Conservation (phyloP, 2,113 vertebrate genomes). For the Maccullochella peelii region DNA sequence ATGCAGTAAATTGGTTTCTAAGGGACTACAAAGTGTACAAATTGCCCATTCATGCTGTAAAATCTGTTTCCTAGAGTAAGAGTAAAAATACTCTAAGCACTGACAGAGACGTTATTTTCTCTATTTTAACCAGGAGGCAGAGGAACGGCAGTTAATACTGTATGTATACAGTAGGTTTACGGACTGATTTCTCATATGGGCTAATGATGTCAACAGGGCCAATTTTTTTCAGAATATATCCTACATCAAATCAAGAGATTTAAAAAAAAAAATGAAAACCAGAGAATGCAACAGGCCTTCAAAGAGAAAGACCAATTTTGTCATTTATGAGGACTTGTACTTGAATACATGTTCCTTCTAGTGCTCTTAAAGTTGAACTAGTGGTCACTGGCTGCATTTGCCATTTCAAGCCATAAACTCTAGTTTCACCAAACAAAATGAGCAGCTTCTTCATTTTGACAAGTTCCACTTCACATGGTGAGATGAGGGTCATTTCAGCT, state of each 20-base stretch:
- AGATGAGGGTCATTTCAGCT: constrained; percentile 9
- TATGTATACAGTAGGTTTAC: neutral
- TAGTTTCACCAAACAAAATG: constrained; percentile 3
- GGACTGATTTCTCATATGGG: neutral
- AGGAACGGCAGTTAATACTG: too few relatives aligned
- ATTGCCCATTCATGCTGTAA: neutral
- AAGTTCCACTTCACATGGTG: constrained; percentile 5
- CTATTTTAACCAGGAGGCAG: too few relatives aligned
- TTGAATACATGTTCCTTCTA: neutral
- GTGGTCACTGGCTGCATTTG: neutral
- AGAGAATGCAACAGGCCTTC: neutral
- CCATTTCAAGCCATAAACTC: neutral
- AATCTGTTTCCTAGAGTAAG: neutral
- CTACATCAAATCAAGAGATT: neutral
- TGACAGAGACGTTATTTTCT: neutral
- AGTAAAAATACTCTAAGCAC: neutral
- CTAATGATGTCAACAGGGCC: neutral
- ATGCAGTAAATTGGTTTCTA: neutral
- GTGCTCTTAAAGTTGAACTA: constrained; percentile 3
- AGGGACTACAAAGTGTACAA: neutral
- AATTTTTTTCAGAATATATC: neutral
- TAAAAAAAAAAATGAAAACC: neutral
- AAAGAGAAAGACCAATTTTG: neutral
- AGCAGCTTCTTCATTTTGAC: neutral
- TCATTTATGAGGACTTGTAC: neutral